These are phyloP conservation scores for Acrossocheilus wenchowensis DNA, from an alignment of 2,797 vertebrate genomes.

Conservation along the genomic window DNA sequence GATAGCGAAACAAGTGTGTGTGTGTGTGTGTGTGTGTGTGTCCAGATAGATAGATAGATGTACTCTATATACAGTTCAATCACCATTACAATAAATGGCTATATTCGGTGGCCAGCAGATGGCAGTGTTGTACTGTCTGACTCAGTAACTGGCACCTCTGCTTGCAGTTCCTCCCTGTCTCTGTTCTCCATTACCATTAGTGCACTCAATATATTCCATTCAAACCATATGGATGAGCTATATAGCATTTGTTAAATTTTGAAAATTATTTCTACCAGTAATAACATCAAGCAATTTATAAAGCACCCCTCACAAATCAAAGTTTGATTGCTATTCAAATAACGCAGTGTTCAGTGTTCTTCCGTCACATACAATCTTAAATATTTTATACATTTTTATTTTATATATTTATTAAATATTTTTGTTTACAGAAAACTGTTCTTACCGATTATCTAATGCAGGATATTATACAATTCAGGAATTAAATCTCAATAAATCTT, in stretches of 20 bases:
- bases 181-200: not conserved
- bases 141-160: no score
- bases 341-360: not conserved
- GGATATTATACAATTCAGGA: not conserved
- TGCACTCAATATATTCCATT: not conserved
- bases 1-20: no score
- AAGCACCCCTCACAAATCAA: not conserved
- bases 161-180: not conserved
- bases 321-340: not conserved
- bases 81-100: not conserved
- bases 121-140: slow-evolving; percentile 46
- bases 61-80: no score
- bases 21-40: not conserved
- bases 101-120: slow-evolving; percentile 16
- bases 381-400: no score
- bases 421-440: not conserved
- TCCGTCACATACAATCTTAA: not conserved
- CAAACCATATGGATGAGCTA: not conserved
- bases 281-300: not conserved
- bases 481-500: not conserved
- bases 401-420: not conserved
- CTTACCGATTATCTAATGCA: not conserved
- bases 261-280: no score
- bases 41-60: not conserved
- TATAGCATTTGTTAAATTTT: not conserved